These are phyloP conservation scores for Octopus sinensis DNA, from an alignment of 1,140 invertebrate species.

Conservation along the genomic window DNA sequence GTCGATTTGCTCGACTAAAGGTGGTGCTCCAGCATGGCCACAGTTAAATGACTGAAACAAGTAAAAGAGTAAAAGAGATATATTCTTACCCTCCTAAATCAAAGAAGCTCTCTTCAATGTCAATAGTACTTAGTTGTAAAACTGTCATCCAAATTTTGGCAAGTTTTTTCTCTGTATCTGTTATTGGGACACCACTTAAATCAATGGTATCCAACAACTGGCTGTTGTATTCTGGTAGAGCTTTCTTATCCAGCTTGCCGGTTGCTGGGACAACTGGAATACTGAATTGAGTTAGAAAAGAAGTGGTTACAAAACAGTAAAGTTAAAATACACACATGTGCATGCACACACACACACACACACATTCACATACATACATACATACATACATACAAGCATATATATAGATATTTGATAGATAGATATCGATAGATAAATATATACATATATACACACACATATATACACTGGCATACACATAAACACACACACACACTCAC, in stretches of 20 bases:
- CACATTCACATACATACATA: background rate
- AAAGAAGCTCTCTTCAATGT: conserved; percentile 60
- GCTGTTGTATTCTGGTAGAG: conserved; percentile 52
- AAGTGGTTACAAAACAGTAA: background rate
- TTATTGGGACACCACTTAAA: conserved; percentile 50
- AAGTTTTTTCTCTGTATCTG: conserved; percentile 53
- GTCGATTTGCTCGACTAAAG: no score
- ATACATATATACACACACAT: background rate
- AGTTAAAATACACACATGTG: background rate
- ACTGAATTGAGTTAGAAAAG: conserved; percentile 18
- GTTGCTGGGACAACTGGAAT: conserved; percentile 57
- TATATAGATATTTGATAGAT: background rate
- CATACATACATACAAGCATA: background rate
- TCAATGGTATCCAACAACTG: conserved; percentile 42
- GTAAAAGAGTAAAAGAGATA: no score
- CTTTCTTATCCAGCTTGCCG: conserved; percentile 57
- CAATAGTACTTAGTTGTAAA: conserved; percentile 52
- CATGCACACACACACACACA: background rate
- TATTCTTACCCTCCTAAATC: conserved; percentile 56
- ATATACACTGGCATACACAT: background rate
- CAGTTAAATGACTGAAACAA: no score
- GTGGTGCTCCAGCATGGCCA: no score
- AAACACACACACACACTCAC: background rate
- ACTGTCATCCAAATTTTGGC: conserved; percentile 54
- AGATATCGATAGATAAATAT: background rate